phyloP scores from a whole-genome alignment of 2,113 vertebrate species.

The Nycticryphes semicollaris region DNA sequence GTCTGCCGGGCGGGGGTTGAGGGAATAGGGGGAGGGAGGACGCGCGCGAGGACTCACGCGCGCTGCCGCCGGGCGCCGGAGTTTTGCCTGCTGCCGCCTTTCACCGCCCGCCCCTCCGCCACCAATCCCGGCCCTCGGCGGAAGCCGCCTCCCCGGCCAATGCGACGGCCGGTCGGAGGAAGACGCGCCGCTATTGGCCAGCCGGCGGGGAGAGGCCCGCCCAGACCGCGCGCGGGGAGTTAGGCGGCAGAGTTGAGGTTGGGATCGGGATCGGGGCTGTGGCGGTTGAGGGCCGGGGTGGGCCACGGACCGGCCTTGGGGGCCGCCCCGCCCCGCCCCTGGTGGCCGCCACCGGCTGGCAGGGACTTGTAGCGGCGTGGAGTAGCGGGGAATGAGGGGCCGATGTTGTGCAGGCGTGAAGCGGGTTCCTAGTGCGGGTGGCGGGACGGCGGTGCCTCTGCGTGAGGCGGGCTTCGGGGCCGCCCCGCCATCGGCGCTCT shows the following conservation, averaged over 20 bases:
- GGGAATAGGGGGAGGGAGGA: no score
- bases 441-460: background rate
- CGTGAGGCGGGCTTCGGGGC: no score
- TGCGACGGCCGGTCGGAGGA: background rate
- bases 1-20: no score
- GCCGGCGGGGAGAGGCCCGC: background rate
- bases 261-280: background rate
- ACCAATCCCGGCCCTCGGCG: slow-evolving; percentile 7
- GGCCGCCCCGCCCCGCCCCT: no score
- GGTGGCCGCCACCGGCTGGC: background rate
- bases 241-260: background rate
- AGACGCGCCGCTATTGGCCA: background rate
- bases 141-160: background rate
- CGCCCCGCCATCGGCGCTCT: background rate
- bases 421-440: background rate
- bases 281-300: no score
- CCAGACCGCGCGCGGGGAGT: background rate
- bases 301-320: no score
- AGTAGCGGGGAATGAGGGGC: background rate
- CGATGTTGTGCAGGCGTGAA: background rate
- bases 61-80: background rate
- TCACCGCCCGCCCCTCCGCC: background rate
- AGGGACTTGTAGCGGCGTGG: background rate
- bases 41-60: background rate
- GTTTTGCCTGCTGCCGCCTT: slow-evolving; percentile 28